Evolutionary conservation across 2,797 vertebrate species (phyloP).

Genomic region (Gouania willdenowi): DNA sequence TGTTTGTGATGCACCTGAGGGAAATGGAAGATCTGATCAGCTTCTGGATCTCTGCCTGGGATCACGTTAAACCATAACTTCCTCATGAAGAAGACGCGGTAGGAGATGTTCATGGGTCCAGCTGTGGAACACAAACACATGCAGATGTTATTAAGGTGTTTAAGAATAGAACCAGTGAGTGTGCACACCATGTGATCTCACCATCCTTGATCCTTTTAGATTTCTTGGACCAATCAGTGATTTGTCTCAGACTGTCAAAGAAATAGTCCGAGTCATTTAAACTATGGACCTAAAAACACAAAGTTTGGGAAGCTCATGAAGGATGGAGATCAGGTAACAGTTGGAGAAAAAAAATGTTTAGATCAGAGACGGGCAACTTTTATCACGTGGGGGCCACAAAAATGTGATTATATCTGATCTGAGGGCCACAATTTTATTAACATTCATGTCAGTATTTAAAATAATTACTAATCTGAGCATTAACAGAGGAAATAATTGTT

Average conservation of each 20-base stretch:
- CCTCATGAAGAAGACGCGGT: conserved; percentile 92
- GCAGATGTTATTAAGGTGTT: too few relatives aligned
- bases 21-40: conserved; percentile 91
- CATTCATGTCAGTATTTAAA: too few relatives aligned
- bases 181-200: conserved; percentile 41
- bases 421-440: too few relatives aligned
- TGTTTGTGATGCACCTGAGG: conserved; percentile 81
- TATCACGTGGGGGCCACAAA: too few relatives aligned
- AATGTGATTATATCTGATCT: too few relatives aligned
- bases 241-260: conserved; percentile 89
- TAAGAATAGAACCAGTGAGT: too few relatives aligned
- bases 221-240: conserved; percentile 87
- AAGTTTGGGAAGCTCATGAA: too few relatives aligned
- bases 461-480: too few relatives aligned
- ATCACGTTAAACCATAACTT: conserved; percentile 90
- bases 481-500: too few relatives aligned
- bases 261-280: conserved; percentile 91
- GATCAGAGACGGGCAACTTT: too few relatives aligned
- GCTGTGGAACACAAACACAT: conserved; percentile 51
- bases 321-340: too few relatives aligned
- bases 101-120: conserved; percentile 63
- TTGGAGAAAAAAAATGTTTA: too few relatives aligned
- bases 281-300: conserved; percentile 82
- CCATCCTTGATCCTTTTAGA: conserved; percentile 84
- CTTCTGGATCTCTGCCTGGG: conserved; percentile 87